These are phyloP conservation scores for Furcifer pardalis DNA, from an alignment of 2,797 vertebrate genomes.

Conservation along the genomic window DNA sequence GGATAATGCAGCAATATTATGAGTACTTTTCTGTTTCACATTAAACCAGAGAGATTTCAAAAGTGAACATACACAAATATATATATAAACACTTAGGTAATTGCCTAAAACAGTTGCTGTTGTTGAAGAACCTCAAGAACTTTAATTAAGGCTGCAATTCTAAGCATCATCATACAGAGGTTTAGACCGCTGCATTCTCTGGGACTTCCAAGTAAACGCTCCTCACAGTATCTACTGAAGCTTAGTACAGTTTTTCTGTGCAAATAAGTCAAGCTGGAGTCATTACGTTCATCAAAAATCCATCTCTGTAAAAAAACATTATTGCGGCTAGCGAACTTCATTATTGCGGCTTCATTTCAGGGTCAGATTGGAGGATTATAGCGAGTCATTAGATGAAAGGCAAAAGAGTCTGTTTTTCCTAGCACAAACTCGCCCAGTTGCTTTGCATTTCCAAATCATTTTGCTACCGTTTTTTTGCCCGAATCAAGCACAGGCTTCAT, in stretches of 20 bases:
- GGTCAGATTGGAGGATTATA: too few relatives aligned
- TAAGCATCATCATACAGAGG: slow-evolving; percentile 50
- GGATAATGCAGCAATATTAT: slow-evolving; percentile 68
- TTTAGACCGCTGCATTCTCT: slow-evolving; percentile 47
- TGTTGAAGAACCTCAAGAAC: slow-evolving; percentile 60
- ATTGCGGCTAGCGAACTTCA: slow-evolving; percentile 71
- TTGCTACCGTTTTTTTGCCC: too few relatives aligned
- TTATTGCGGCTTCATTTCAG: slow-evolving; percentile 33
- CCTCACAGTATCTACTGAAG: too few relatives aligned
- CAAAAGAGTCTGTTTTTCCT: too few relatives aligned
- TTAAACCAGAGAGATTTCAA: slow-evolving; percentile 70
- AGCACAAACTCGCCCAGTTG: too few relatives aligned
- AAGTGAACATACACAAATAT: not conserved
- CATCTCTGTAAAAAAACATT: slow-evolving; percentile 69
- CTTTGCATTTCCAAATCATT: too few relatives aligned
- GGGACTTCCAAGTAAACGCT: not conserved
- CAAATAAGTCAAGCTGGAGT: slow-evolving; percentile 38
- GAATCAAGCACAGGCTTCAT: too few relatives aligned
- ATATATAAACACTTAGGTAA: slow-evolving; percentile 61
- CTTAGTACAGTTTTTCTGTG: slow-evolving; percentile 58
- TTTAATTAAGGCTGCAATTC: slow-evolving; percentile 53
- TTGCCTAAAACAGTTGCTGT: slow-evolving; percentile 67
- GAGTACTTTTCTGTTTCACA: slow-evolving; percentile 71
- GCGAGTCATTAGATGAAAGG: too few relatives aligned
- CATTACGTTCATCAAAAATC: slow-evolving; percentile 50